These are phyloP conservation scores for Porites lutea DNA, from an alignment of 64 coral and sea anemone species.

Conservation along the genomic window DNA sequence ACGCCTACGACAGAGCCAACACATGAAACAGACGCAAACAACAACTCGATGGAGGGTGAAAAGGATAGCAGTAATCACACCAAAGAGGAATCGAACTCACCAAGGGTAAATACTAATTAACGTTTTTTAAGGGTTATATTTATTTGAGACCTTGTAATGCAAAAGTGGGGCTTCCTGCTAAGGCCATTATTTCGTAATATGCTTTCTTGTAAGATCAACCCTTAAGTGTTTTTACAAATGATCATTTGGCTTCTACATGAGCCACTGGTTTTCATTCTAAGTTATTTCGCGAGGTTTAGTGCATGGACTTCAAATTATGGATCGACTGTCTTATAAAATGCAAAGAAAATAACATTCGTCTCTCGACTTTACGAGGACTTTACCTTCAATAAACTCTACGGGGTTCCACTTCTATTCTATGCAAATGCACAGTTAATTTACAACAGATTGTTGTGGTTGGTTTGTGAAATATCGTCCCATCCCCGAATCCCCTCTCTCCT, in stretches of 20 bases:
- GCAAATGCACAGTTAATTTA: constrained; percentile 49
- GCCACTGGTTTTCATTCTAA: neutral
- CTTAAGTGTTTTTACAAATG: constrained; percentile 42
- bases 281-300: neutral
- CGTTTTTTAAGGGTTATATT: neutral
- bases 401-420: constrained; percentile 21
- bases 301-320: neutral
- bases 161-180: constrained; percentile 49
- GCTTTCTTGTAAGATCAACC: constrained; percentile 24
- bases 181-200: constrained; percentile 26
- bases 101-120: constrained; percentile 41
- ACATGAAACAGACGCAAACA: constrained; percentile 16
- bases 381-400: neutral
- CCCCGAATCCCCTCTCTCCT: neutral
- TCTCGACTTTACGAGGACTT: neutral
- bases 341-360: neutral
- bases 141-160: neutral
- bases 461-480: neutral
- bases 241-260: neutral
- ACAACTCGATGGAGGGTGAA: neutral
- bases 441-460: constrained; percentile 39
- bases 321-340: neutral
- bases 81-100: constrained; percentile 11
- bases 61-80: neutral
- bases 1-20: constrained; percentile 18